Evolutionary conservation across 2,888 invertebrate species (phyloP).

Genomic region (Drosophila nr. fundita): DNA sequence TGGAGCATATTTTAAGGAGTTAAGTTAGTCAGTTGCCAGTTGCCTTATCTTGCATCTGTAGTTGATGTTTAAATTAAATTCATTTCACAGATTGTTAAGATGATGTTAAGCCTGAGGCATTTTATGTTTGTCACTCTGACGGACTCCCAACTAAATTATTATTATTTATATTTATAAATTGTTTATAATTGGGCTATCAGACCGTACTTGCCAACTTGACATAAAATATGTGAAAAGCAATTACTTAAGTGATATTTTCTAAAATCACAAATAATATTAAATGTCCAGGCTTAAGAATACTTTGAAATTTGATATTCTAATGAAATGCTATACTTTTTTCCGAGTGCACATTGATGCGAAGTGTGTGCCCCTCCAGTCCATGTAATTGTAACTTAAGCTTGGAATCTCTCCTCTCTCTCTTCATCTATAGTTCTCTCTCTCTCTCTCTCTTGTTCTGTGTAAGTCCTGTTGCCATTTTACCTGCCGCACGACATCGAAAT

Average conservation of each 20-base stretch:
- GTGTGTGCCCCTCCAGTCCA: constrained; percentile 6
- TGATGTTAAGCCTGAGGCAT: neutral
- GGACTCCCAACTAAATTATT: neutral
- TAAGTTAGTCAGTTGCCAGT: neutral
- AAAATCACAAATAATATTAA: neutral
- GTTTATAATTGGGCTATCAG: neutral
- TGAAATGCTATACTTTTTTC: neutral
- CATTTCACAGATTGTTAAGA: too few relatives aligned
- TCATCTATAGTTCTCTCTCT: neutral
- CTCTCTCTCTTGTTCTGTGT: neutral
- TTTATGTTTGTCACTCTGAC: too few relatives aligned
- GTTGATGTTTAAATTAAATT: too few relatives aligned
- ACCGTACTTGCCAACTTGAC: neutral
- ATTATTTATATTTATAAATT: neutral
- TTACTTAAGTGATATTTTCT: neutral
- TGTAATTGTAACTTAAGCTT: constrained; percentile 46
- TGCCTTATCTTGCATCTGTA: neutral
- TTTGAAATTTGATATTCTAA: neutral
- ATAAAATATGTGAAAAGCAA: neutral
- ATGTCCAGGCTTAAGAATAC: neutral
- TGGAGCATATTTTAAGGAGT: neutral
- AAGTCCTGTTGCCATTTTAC: constrained; percentile 63
- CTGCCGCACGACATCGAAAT: constrained; percentile 46
- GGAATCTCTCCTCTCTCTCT: constrained; percentile 10
- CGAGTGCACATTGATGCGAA: constrained; percentile 3